Conservation (phyloP, 2,888 invertebrate species). For the Athrips mouffetella region DNA sequence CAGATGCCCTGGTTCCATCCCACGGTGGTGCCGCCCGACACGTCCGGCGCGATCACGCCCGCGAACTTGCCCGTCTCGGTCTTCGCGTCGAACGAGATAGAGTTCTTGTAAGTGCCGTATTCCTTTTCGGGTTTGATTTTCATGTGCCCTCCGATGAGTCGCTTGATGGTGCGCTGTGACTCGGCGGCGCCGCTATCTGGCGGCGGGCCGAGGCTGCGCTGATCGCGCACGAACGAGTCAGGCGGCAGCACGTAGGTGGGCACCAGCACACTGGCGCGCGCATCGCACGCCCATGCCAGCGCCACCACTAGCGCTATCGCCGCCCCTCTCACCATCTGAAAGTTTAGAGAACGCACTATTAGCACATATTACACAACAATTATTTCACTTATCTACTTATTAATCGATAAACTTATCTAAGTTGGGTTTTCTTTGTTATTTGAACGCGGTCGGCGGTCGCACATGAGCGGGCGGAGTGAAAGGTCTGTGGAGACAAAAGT, state of each 20-base stretch:
- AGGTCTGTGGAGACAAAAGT: slow-evolving; percentile 70
- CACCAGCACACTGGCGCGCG: slow-evolving; percentile 68
- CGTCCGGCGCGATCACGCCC: slow-evolving; percentile 61
- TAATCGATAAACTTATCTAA: slow-evolving; percentile 67
- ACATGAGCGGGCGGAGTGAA: slow-evolving; percentile 72
- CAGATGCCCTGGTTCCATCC: slow-evolving; percentile 78
- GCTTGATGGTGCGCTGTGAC: slow-evolving; percentile 79
- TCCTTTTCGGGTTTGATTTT: slow-evolving; percentile 69
- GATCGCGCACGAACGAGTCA: slow-evolving; percentile 74
- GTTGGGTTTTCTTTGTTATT: slow-evolving; percentile 56
- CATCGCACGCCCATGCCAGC: slow-evolving; percentile 65
- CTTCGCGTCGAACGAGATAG: slow-evolving; percentile 55
- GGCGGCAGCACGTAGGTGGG: slow-evolving; percentile 76
- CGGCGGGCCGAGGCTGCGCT: slow-evolving; percentile 58
- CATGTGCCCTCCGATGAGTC: slow-evolving; percentile 84
- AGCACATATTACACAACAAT: slow-evolving; percentile 40
- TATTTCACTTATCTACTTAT: slow-evolving; percentile 30
- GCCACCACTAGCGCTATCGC: slow-evolving; percentile 68
- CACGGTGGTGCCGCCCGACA: slow-evolving; percentile 70
- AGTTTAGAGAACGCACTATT: slow-evolving; percentile 63
- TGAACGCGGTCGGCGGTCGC: slow-evolving; percentile 46
- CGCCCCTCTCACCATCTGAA: slow-evolving; percentile 79
- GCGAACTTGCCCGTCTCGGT: slow-evolving; percentile 63
- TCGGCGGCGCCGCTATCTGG: slow-evolving; percentile 53
- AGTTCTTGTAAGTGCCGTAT: slow-evolving; percentile 61